Percentiles rank a stretch among this genome's conserved stretches.
phyloP scores from a whole-genome alignment of 2,888 invertebrate genomes.

The Dinocampus coccinellae region DNA sequence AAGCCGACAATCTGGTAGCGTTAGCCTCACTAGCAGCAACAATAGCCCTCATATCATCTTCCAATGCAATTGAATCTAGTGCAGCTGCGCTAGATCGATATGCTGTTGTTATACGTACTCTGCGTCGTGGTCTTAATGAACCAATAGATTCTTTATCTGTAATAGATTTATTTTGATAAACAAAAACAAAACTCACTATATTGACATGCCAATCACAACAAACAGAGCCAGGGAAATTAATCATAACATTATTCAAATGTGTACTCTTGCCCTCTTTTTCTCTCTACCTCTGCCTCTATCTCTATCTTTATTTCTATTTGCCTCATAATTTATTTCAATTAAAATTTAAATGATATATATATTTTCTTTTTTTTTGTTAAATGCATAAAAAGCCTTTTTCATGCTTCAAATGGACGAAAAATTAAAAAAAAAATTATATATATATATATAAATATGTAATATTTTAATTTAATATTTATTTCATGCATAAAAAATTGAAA shows the following conservation, averaged over 20 bases:
- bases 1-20: conserved; percentile 42
- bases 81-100: conserved; percentile 60
- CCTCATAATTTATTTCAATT: too few species aligned
- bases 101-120: conserved; percentile 56
- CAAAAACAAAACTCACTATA: conserved; percentile 8
- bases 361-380: not conserved
- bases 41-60: not conserved
- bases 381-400: not conserved
- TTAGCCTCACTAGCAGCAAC: not conserved
- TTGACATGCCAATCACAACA: conserved; percentile 1
- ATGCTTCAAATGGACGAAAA: not conserved
- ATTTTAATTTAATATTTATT: not conserved
- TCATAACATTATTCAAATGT: not conserved
- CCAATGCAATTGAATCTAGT: conserved; percentile 14
- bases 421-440: not conserved
- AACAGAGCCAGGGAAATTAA: not conserved
- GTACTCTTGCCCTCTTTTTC: conserved; percentile 11
- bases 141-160: conserved; percentile 63
- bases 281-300: not conserved
- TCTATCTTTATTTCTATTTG: not conserved
- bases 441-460: not conserved
- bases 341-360: too few species aligned
- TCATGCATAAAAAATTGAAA: not conserved
- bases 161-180: conserved; percentile 51
- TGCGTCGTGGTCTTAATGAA: conserved; percentile 66